phyloP scores from a whole-genome alignment of 2,797 vertebrate genomes.

The Simalia tracyae region DNA sequence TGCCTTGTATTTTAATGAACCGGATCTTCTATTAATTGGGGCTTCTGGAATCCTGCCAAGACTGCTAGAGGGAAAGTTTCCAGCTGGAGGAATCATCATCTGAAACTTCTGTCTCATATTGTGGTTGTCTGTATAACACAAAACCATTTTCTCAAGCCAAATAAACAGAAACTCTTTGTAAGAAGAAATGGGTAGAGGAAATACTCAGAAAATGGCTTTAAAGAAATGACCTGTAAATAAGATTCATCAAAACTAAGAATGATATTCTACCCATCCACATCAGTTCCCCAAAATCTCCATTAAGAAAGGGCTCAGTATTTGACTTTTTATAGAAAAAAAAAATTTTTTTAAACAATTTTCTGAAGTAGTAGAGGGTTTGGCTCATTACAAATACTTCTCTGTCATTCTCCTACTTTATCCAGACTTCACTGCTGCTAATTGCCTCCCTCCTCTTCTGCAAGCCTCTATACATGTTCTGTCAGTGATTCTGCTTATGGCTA shows the following conservation, averaged over 20 bases:
- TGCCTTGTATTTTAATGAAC: conserved; percentile 34
- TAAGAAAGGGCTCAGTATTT: neutral
- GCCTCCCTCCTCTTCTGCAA: neutral
- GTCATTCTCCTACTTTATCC: neutral
- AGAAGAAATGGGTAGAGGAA: conserved; percentile 3
- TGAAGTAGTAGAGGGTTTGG: neutral
- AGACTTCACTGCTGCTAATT: neutral
- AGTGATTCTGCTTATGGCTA: neutral
- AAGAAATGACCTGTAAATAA: conserved; percentile 1
- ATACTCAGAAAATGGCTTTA: neutral
- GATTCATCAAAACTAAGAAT: neutral
- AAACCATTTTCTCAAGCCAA: neutral
- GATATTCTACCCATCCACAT: neutral
- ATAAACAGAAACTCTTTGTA: conserved; percentile 26
- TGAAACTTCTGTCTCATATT: conserved; percentile 24
- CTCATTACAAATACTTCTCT: neutral
- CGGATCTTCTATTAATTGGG: conserved; percentile 33
- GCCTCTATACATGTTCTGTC: neutral
- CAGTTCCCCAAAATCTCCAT: neutral
- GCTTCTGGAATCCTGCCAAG: conserved; percentile 27
- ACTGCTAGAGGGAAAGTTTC: conserved; percentile 16
- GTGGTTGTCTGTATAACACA: conserved; percentile 4
- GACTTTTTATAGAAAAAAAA: neutral
- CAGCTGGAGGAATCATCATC: conserved; percentile 27
- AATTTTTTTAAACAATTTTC: neutral